Base-by-base conservation (phyloP, 2,113 vertebrate species). In the Tamias sibiricus region DNA sequence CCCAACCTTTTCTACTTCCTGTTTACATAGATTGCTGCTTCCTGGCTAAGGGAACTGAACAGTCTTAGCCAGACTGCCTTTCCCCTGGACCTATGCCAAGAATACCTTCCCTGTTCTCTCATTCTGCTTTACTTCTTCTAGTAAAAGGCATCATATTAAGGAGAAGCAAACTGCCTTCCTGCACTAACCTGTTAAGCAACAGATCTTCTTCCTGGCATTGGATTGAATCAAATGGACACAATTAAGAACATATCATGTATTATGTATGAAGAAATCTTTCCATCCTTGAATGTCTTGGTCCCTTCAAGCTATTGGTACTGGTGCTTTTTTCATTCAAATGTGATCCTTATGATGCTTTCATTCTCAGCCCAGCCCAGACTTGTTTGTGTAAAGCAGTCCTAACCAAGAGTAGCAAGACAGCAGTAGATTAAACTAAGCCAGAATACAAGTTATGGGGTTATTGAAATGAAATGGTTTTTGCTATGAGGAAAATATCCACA, bases 1-100 rank as follows among this genome's bases (percentile, higher is more conserved):
- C 95, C 87, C 87, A 97, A 54, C 96, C 96, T 97, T 95, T 92
- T 97, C 87, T 97, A 96, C 97, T 98, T 98, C 97, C 97, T 98
- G 97, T 98, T 98, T 98, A 97, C 44, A 22, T 96, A 96, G 84
- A 95, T 97, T 83, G 97, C 96, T 92, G 94, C 96, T 98, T 97
- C 97, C 97, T 97, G 94, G 59, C 94, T 30, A 64, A 90, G 93
- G 64, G 84, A 93, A 93, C 90, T 49, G 75, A 97, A 93, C 66
- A 7, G 40, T 97, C 84, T 98, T 83, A 93, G 95, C 87, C 95
- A 97, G 89, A 71, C 96, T 96, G 86, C 95, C 84, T 96, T 98
- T 95, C 83, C 75, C 52, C 83, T 96, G 95, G 86, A 91, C 75
- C 35, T 16, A 35, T 37, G 95, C 97, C 96, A 97, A 96, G 59